A percentile compares a stretch with the other conserved stretches of the same genome.
Conservation (phyloP, 2,797 vertebrate species). For the Pangasius mekongensis region DNA sequence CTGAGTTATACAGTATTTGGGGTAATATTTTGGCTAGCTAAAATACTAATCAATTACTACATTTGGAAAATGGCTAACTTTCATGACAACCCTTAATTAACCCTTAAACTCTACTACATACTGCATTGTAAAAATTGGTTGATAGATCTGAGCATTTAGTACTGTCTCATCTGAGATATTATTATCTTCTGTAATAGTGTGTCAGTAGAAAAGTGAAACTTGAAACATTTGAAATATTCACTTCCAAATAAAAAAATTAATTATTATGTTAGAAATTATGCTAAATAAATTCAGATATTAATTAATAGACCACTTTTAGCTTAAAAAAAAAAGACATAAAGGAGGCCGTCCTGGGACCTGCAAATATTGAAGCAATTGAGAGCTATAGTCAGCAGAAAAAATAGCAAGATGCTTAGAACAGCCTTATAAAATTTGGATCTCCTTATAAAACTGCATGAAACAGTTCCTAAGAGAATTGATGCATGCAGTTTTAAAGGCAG, state of each 20-base stretch:
- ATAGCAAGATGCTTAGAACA: neutral
- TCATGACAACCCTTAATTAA: neutral
- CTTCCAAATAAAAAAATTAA: neutral
- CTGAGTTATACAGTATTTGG: too few relatives aligned
- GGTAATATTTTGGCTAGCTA: neutral
- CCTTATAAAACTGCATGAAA: neutral
- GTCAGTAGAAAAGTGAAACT: neutral
- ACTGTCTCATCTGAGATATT: neutral
- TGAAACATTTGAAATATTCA: neutral
- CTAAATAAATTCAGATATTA: neutral
- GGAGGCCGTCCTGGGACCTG: neutral
- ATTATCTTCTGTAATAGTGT: neutral
- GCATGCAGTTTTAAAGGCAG: neutral
- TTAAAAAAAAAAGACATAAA: neutral
- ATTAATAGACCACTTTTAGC: neutral
- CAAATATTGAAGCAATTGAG: neutral
- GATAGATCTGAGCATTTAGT: neutral
- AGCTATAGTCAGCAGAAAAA: neutral
- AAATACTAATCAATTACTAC: neutral
- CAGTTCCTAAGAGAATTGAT: conserved; percentile 2
- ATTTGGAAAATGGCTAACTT: neutral
- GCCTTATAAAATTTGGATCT: conserved; percentile 4
- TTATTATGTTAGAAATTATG: neutral
- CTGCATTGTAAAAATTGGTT: neutral
- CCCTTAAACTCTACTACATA: neutral